phyloP scores from a whole-genome alignment of 1,140 invertebrate species.

The Cherax destructor region DNA sequence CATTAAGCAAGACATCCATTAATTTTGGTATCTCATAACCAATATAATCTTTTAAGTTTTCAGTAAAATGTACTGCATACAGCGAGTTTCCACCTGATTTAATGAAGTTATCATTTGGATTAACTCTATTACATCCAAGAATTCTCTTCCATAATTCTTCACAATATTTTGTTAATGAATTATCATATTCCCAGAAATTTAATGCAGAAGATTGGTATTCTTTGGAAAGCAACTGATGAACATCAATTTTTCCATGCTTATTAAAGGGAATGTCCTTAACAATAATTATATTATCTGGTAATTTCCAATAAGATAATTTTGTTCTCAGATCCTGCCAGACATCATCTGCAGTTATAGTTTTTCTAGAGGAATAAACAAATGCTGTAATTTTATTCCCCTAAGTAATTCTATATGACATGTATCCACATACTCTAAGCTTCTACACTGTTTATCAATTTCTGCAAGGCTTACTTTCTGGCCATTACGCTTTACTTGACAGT shows the following conservation, averaged over 20 bases:
- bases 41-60: conserved; percentile 22
- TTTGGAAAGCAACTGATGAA: not conserved
- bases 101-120: conserved; percentile 34
- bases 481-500: conserved; percentile 39
- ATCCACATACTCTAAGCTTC: conserved; percentile 21
- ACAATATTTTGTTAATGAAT: conserved; percentile 4
- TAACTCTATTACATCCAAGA: conserved; percentile 15
- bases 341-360: not conserved
- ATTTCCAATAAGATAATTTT: conserved; percentile 38
- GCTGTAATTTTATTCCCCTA: conserved; percentile 27
- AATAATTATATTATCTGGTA: conserved; percentile 51
- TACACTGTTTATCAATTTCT: conserved; percentile 39
- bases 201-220: not conserved
- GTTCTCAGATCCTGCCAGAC: conserved; percentile 37
- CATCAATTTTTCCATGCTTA: conserved; percentile 47
- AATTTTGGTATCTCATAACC: conserved; percentile 25
- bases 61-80: conserved; percentile 39
- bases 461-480: conserved; percentile 54
- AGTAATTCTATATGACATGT: conserved; percentile 22
- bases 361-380: conserved; percentile 1
- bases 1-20: conserved; percentile 42
- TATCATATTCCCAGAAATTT: not conserved
- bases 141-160: conserved; percentile 44
- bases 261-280: conserved; percentile 44
- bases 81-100: conserved; percentile 51